Evolutionary conservation across 2,888 invertebrate genomes (phyloP), one percentile per base, ranked within the genome.

Genomic region (Venustoraphidia nigricollis): DNA sequence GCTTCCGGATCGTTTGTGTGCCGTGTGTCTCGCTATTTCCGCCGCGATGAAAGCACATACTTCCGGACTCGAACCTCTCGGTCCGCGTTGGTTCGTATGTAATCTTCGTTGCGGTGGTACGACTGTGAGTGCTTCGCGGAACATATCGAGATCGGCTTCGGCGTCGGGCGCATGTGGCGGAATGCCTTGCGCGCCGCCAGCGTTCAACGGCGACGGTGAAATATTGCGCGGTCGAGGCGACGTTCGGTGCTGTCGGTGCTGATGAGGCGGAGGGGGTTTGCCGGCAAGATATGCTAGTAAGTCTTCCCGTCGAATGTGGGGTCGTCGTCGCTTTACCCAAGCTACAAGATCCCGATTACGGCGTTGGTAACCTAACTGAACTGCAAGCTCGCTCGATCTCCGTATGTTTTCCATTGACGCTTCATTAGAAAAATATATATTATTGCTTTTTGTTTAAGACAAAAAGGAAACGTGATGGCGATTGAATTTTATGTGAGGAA

Each of bases 221-320:
- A 46, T 35, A 14, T 35, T 37, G 11, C 42, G 34, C 36, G 47
- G 39, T 38, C 47, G 35, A 11, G 47, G 47, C 3, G 47, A 47
- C 36, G 42, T 42, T 42, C 47, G 36, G 17, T 27, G 10, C 17
- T 41, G 27, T 27, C 27, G 3, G 27, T 27, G 27, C 6, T 3
- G 27, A 27, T 27, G 27, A 27, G 27, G 27, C 27, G 27, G 27
- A 27, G 77, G 73, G 55, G 77, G 73, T 65, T 78, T 79, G 35
- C 85, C 86, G 56, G 83, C 77, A 50, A 87, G 71, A 69, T 82
- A 86, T 13, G 84, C 81, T 57, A 86, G 67, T 34, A 87, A 69
- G 61, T 87, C 86, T 60, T 87, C 85, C 39, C 85, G 70, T 34
- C 82, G 72, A 56, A 87, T 85, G 63, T 79, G 74, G 43, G 69